Base-by-base conservation (phyloP, 1,140 invertebrate species). In the Euwallacea fornicatus region DNA sequence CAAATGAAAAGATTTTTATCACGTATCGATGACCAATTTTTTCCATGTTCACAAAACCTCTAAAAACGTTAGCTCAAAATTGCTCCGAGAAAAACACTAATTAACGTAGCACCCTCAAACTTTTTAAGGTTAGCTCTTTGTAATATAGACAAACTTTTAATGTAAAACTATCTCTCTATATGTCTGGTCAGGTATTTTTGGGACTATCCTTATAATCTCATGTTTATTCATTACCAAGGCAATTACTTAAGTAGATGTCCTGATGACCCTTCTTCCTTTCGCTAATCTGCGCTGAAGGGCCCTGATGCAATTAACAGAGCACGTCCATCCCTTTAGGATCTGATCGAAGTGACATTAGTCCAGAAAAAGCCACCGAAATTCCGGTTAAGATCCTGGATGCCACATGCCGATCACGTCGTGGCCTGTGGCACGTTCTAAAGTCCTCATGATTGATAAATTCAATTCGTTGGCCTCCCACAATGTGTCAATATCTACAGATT, bases 371-470 rank as follows among this genome's bases (percentile, higher is more conserved):
- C 21, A 33, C 21, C 21, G 33, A 60, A 60, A 42, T 41, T 43
- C 61, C 43, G 33, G 42, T 63, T 63, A 63, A 63, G 61, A 47
- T 44, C 21, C 16, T 11, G 61, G 11, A 42, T 47, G 66, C 47
- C 44, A 64, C 7, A 42, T 47, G 66, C 47, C 44, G 58, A 66
- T 69, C 74, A 75, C 74, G 74, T 75, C 54, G 15, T 66, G 63
- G 69, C 74, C 73, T 63, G 70, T 74, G 10, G 42, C 69, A 50
- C 46, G 46, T 50, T 6, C 46, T 50, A 50, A 53, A 50, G 42
- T 42, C 33, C 71, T 55, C 63, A 60, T 66, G 72, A 75, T 75
- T 75, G 72, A 75, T 71, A 75, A 75, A 75, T 75, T 75, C 73
- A 72, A 74, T 75, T 74, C 68, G 60, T 58, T 42, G 66, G 74